These are phyloP conservation scores for Cyprinus carpio DNA, from an alignment of 2,113 vertebrate genomes.

Conservation along the genomic window DNA sequence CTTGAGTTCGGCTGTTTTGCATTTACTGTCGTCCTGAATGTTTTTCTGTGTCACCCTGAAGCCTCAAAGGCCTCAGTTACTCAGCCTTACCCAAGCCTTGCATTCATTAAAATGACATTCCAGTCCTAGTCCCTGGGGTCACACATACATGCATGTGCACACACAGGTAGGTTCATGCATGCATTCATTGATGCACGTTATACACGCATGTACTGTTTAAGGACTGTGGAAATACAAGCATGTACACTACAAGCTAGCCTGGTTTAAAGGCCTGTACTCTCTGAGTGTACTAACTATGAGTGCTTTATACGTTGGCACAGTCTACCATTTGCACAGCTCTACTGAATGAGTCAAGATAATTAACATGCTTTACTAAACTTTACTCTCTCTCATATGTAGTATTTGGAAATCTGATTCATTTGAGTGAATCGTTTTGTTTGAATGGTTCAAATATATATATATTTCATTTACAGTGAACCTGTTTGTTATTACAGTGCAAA, in stretches of 20 bases:
- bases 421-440: not conserved
- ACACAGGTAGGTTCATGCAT: slow-evolving; percentile 42
- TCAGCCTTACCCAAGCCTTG: slow-evolving; percentile 8
- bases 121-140: slow-evolving; percentile 32
- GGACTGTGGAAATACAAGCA: not conserved
- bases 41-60: not conserved
- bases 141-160: slow-evolving; percentile 41
- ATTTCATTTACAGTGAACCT: too few species aligned
- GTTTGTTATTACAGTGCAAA: too few species aligned
- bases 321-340: not conserved
- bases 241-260: not conserved
- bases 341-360: not conserved
- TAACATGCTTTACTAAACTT: not conserved
- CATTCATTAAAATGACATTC: slow-evolving; percentile 46
- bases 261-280: not conserved
- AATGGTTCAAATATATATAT: not conserved
- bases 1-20: slow-evolving; percentile 41
- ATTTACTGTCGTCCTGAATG: not conserved
- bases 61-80: slow-evolving; percentile 26
- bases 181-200: slow-evolving; percentile 32
- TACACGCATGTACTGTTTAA: slow-evolving; percentile 34
- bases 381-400: not conserved
- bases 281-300: not conserved
- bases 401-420: not conserved
- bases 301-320: not conserved